Evolutionary conservation across 2,113 vertebrate genomes (phyloP).

Genomic region (Arizona elegans): DNA sequence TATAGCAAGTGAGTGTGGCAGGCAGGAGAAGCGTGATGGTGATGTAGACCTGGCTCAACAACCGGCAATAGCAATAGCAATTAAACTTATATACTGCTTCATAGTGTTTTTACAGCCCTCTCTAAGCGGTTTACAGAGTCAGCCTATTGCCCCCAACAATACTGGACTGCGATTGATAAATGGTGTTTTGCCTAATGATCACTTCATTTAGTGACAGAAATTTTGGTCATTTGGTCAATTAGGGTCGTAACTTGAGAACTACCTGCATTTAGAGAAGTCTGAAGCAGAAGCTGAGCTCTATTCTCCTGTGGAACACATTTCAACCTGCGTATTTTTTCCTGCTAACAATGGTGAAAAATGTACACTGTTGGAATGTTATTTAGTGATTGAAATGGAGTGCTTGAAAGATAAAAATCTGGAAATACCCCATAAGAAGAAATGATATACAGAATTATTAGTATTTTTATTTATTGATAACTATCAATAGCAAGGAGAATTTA

Average conservation of each 20-base stretch:
- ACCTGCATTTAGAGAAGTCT: not conserved
- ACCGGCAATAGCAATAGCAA: no score
- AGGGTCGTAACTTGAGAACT: not conserved
- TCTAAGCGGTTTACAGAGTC: no score
- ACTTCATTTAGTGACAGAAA: not conserved
- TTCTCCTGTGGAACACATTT: no score
- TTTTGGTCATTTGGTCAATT: not conserved
- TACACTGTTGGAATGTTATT: not conserved
- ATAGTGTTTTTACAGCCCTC: no score
- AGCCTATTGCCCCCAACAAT: no score
- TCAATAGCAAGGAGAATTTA: conserved; percentile 29
- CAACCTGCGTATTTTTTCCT: not conserved
- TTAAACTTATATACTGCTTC: no score
- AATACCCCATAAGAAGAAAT: not conserved
- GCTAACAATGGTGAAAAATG: not conserved
- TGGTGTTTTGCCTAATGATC: not conserved
- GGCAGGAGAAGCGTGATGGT: not conserved
- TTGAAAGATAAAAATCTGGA: not conserved
- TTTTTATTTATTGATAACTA: not conserved
- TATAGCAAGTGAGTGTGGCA: not conserved
- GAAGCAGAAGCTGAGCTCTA: not conserved
- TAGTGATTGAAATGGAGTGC: not conserved
- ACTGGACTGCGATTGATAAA: not conserved
- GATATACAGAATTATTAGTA: not conserved
- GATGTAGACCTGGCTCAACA: not conserved